Base-by-base conservation (phyloP, 2,797 vertebrate species). In the Austrolebias charrua region DNA sequence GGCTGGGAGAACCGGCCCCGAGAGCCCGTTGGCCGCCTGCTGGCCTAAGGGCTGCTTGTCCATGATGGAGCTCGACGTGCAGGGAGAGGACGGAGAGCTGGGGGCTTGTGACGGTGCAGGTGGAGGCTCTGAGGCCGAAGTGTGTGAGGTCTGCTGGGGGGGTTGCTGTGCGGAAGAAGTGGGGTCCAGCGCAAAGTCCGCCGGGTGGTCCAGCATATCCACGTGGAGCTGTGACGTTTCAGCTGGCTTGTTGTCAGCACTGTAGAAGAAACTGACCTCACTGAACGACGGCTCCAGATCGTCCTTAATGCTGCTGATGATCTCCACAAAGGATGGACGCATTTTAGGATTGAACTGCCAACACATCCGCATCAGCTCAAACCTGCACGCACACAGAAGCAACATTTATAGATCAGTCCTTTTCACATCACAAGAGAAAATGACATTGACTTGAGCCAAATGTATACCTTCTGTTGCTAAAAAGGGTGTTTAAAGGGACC, bases 321-420 rank as follows among this genome's bases (percentile, higher is more conserved):
- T 98, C 83, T 99, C 97, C 90, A 95, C 90, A 69, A 98, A 99
- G 47, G 97, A 90, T 0, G 97, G 96, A 15, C 97, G 90, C 96
- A 98, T 98, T 74, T 96, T 98, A 0, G 96, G 96, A 71, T 99
- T 98, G 92, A 95, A 99, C 88, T 98, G 97, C 97, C 97, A 99
- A 87, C 97, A 98, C 95, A 98, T 95, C 46, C 96, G 93, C 97
- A 99, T 98, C 86, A 99, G 73, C 42, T 98, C 96, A 1, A 98
- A 99, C 88, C 97, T 99, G 71, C 8, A 45, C 24, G n/a, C n/a
- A 68, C 33, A 63, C 16, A 80, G n/a, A 60, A 2, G 60, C 47
- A 55, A 14, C 60, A 5, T 50, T 35, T 55, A 69, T 46, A 72
- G 45, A 31, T 60, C 47, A 56, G 45, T 56, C 33, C 24, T 15